Percentiles rank a stretch among this genome's conserved stretches.
Conservation (phyloP, 2,113 vertebrate species). For the Sprattus sprattus region DNA sequence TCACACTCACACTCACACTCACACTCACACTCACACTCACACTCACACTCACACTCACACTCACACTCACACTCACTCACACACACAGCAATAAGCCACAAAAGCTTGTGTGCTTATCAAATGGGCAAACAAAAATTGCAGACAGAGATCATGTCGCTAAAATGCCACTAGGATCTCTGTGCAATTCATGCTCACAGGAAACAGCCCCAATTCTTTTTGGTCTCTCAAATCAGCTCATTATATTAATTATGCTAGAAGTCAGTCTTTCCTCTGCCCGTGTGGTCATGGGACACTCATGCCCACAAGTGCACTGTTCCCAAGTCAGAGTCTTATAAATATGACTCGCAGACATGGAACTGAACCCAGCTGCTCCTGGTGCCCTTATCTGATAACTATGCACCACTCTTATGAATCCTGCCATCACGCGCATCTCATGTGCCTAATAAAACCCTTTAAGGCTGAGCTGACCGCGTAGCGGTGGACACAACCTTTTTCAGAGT, state of each 20-base stretch:
- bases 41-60: background rate
- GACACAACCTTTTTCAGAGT: background rate
- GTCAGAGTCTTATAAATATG: background rate
- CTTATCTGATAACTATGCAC: background rate
- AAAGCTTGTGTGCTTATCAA: background rate
- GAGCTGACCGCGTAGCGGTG: background rate
- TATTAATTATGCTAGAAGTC: constrained; percentile 12
- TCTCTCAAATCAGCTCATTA: background rate
- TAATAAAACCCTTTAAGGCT: background rate
- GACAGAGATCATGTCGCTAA: background rate
- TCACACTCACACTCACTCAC: background rate
- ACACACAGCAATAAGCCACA: background rate
- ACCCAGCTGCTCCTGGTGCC: background rate
- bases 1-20: too few relatives aligned
- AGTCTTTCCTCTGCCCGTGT: background rate
- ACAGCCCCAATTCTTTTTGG: background rate
- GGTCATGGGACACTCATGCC: constrained; percentile 1
- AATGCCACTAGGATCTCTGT: background rate
- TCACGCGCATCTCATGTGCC: background rate
- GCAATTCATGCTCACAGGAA: background rate
- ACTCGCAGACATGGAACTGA: background rate
- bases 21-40: too few relatives aligned
- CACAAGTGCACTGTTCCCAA: background rate
- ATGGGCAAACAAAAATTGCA: background rate
- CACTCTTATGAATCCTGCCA: constrained; percentile 12